Base-by-base conservation (phyloP, 2,888 invertebrate genomes). In the Andrena dorsata region DNA sequence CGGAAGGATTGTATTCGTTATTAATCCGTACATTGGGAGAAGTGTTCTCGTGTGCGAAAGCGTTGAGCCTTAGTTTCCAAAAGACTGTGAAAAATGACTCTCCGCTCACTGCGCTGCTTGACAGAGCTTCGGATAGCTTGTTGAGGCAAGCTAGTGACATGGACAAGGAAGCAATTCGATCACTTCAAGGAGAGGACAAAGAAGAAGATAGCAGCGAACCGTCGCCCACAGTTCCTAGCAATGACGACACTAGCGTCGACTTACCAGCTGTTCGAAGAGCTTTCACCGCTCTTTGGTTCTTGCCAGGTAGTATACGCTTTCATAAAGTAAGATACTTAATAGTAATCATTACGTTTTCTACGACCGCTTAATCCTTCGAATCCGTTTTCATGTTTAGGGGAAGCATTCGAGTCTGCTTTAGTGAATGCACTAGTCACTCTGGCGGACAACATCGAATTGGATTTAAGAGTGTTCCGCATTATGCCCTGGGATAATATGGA, bases 121-220 rank as follows among this genome's bases (percentile, higher is more conserved):
- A 95, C 61, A 94, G 95, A 89, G 95, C 95, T 13, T 94, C 95
- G n/a, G 94, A 90, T 28, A 91, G 90, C 35, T 85, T 93, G 72
- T 80, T 93, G 76, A 93, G 93, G 75, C 95, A 95, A 84, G 93
- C 96, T 1, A 94, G 94, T 60, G 95, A 95, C 84, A 92, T 96
- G 80, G 96, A 96, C 89, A 97, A 97, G 92, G 97, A 97, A 94
- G 96, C 96, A 84, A 95, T 96, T n/a, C 94, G 97, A 71, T 95
- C 96, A 7, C 94, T 97, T 77, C 97, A 97, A 92, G 96, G 96
- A 70, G 98, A 98, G 85, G 98, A 98, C 89, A 98, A 98, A 94
- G 98, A 98, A 92, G 96, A 97, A 90, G 98, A 98, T 90, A 96
- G 97, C 90, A 95, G 96, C 80, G 96, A 91, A 84, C 92, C 92